A percentile compares a stretch with the other conserved stretches of the same genome.
Evolutionary conservation across 1,140 invertebrate genomes (phyloP).

Genomic region (Cydia pomonella): DNA sequence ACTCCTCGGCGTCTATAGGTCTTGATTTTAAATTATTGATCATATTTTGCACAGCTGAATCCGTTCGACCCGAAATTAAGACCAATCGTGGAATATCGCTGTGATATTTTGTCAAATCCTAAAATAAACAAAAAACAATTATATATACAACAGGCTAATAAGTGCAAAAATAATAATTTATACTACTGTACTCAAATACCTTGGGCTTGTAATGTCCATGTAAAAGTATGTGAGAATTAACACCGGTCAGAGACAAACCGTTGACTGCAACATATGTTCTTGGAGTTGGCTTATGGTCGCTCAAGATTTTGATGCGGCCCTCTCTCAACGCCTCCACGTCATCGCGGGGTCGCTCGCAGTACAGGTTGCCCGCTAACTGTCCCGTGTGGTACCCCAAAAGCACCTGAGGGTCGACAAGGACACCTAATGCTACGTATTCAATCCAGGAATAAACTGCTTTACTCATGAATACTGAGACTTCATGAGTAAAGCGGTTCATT

Average conservation of each 20-base stretch:
- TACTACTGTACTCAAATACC: background rate
- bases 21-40: conserved; percentile 43
- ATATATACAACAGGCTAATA: background rate
- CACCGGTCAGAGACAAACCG: conserved; percentile 7
- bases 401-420: background rate
- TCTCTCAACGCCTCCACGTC: conserved; percentile 29
- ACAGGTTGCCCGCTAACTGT: conserved; percentile 13
- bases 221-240: conserved; percentile 28
- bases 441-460: no score
- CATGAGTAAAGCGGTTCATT: no score
- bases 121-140: conserved; percentile 27
- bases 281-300: background rate
- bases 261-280: conserved; percentile 21
- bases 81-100: conserved; percentile 48
- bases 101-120: conserved; percentile 47
- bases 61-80: conserved; percentile 47
- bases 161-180: background rate
- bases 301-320: conserved; percentile 1
- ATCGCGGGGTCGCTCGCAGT: background rate
- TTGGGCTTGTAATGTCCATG: conserved; percentile 32
- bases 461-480: no score
- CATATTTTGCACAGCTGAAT: conserved; percentile 43
- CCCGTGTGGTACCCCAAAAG: conserved; percentile 32
- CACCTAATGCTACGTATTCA: no score
- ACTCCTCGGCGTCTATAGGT: conserved; percentile 47